Evolutionary conservation across 2,113 vertebrate genomes (phyloP).

Genomic region (Brachyhypopomus gauderio): DNA sequence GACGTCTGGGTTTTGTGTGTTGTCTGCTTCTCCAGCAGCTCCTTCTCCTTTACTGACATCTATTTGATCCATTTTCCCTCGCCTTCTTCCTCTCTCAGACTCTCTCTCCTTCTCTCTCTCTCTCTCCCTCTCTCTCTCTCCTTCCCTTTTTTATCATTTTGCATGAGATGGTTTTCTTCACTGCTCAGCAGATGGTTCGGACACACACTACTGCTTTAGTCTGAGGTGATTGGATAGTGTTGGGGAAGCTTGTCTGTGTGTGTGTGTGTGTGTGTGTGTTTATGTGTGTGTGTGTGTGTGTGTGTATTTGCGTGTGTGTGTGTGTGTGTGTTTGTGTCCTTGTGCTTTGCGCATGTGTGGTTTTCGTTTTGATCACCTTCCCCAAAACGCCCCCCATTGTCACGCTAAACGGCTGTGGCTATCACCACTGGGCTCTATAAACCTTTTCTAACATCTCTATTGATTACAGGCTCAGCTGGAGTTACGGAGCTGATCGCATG

Average conservation of each 20-base stretch:
- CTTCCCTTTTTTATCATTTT: slow-evolving; percentile 37
- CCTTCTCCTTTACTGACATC: too few species aligned
- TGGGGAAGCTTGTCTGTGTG: slow-evolving; percentile 9
- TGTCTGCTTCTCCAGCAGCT: too few species aligned
- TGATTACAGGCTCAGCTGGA: slow-evolving; percentile 64
- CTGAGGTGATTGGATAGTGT: slow-evolving; percentile 49
- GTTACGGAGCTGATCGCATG: slow-evolving; percentile 66
- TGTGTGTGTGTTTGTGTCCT: neutral
- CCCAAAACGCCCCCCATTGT: slow-evolving; percentile 45
- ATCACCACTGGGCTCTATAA: slow-evolving; percentile 60
- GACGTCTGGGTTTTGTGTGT: too few species aligned
- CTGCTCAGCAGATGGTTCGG: slow-evolving; percentile 67
- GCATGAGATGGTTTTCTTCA: slow-evolving; percentile 54
- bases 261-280: neutral
- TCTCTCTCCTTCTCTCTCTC: too few species aligned
- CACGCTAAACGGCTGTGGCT: slow-evolving; percentile 64
- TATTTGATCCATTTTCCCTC: too few species aligned
- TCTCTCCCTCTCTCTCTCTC: slow-evolving; percentile 1
- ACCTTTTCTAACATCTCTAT: slow-evolving; percentile 65
- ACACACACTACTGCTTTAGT: slow-evolving; percentile 68
- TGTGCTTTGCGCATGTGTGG: slow-evolving; percentile 21
- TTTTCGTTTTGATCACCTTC: slow-evolving; percentile 46
- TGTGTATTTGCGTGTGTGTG: slow-evolving; percentile 21
- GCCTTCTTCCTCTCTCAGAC: too few species aligned
- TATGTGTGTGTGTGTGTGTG: slow-evolving; percentile 26